A percentile compares a stretch with the other conserved stretches of the same genome.
phyloP scores from a whole-genome alignment of 2,888 invertebrate species.

The Hartigia nigra region DNA sequence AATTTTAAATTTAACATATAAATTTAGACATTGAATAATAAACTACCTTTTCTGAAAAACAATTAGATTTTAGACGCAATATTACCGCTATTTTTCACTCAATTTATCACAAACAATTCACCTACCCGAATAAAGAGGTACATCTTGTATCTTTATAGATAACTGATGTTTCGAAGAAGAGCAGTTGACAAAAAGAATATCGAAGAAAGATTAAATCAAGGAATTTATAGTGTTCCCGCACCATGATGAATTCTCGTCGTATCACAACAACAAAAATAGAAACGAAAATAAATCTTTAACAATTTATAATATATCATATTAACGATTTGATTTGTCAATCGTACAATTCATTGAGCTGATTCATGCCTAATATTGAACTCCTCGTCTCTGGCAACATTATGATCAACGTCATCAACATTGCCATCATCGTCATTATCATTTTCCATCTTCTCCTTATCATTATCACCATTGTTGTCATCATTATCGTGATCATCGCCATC shows the following conservation, averaged over 20 bases:
- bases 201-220: neutral
- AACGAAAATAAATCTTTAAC: conserved; percentile 23
- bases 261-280: conserved; percentile 17
- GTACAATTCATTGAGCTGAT: conserved; percentile 39
- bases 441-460: neutral
- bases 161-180: neutral
- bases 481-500: conserved; percentile 12
- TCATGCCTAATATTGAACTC: conserved; percentile 39
- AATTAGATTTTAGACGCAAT: neutral
- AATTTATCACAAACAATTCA: neutral
- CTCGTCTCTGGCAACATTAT: neutral
- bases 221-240: neutral
- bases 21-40: too few relatives aligned
- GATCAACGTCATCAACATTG: neutral
- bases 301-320: conserved; percentile 13
- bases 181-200: neutral
- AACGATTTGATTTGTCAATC: conserved; percentile 24
- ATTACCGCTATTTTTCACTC: neutral
- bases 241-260: neutral
- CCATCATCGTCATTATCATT: conserved; percentile 32
- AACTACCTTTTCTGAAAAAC: too few relatives aligned
- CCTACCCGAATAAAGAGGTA: neutral
- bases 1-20: neutral
- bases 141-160: neutral
- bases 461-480: neutral